These are phyloP conservation scores for Malurus melanocephalus DNA, from an alignment of 2,113 vertebrate genomes.

Conservation along the genomic window DNA sequence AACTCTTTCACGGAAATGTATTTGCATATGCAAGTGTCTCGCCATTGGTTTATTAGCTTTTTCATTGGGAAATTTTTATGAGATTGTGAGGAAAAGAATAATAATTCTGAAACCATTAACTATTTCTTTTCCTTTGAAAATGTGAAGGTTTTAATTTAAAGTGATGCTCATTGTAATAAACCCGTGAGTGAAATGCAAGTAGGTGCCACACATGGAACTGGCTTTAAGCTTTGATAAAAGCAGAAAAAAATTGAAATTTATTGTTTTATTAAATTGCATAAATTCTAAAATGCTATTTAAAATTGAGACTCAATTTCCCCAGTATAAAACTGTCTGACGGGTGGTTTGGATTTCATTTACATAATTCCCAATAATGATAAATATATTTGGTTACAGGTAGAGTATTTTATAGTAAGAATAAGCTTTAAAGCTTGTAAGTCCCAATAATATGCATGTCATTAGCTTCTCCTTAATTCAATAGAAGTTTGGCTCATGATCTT, in stretches of 20 bases:
- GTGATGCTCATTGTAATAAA: not conserved
- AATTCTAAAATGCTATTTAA: not conserved
- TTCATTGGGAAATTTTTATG: constrained; percentile 62
- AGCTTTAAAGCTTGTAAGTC: not conserved
- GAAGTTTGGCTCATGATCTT: not conserved
- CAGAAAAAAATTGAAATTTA: not conserved
- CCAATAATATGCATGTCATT: not conserved
- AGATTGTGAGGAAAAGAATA: constrained; percentile 49
- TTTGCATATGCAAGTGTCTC: constrained; percentile 75
- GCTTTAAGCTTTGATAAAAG: not conserved
- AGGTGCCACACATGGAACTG: not conserved
- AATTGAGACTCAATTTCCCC: not conserved
- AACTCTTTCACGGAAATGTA: constrained; percentile 77
- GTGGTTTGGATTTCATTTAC: constrained; percentile 27
- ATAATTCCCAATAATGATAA: not conserved
- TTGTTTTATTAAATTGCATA: constrained; percentile 3
- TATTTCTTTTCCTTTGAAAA: constrained; percentile 17
- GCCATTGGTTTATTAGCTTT: constrained; percentile 70
- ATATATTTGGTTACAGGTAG: not conserved
- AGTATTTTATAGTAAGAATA: not conserved
- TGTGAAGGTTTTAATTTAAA: constrained; percentile 18
- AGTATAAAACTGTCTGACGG: constrained; percentile 5
- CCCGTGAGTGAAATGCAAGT: not conserved
- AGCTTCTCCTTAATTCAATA: not conserved
- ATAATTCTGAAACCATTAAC: constrained; percentile 41